Evolutionary conservation across 2,888 invertebrate genomes (phyloP).

Genomic region (Pollenia labialis): DNA sequence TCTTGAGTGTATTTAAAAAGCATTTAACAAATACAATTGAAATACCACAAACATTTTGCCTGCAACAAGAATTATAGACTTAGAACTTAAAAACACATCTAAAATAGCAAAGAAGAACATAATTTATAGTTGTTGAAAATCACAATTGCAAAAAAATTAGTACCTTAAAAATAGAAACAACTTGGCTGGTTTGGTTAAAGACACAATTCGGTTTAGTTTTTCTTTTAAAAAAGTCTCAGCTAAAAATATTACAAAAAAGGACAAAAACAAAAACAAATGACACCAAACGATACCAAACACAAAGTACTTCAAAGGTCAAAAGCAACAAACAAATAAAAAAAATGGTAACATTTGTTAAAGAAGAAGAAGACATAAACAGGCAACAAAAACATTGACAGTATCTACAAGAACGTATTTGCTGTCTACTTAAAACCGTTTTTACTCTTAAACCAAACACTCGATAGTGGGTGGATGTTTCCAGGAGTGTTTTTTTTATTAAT

Average conservation of each 20-base stretch:
- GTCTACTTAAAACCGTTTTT: conserved; percentile 14
- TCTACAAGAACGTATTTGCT: not conserved
- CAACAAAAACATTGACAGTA: conserved; percentile 4
- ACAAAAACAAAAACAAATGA: conserved; percentile 2
- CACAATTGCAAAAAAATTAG: conserved; percentile 27
- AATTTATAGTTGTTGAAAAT: conserved; percentile 48
- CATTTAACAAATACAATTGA: conserved; percentile 36
- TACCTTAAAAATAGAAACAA: conserved; percentile 18
- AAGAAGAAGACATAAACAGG: not conserved
- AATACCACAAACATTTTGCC: conserved; percentile 16
- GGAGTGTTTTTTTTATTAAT: not conserved
- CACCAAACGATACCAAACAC: conserved; percentile 2
- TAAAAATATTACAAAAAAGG: conserved; percentile 17
- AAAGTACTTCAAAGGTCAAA: conserved; percentile 24
- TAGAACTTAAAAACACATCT: not conserved
- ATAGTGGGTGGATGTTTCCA: not conserved
- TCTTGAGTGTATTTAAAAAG: conserved; percentile 8
- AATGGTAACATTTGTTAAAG: conserved; percentile 14
- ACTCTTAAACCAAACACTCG: not conserved
- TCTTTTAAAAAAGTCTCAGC: not conserved
- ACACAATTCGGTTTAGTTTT: not conserved
- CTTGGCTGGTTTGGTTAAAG: conserved; percentile 19
- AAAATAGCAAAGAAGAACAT: conserved; percentile 16
- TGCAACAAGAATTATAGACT: conserved; percentile 28
- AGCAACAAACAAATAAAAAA: conserved; percentile 1